These are phyloP conservation scores for Alcedo atthis DNA, from an alignment of 2,797 vertebrate species.

Conservation along the genomic window DNA sequence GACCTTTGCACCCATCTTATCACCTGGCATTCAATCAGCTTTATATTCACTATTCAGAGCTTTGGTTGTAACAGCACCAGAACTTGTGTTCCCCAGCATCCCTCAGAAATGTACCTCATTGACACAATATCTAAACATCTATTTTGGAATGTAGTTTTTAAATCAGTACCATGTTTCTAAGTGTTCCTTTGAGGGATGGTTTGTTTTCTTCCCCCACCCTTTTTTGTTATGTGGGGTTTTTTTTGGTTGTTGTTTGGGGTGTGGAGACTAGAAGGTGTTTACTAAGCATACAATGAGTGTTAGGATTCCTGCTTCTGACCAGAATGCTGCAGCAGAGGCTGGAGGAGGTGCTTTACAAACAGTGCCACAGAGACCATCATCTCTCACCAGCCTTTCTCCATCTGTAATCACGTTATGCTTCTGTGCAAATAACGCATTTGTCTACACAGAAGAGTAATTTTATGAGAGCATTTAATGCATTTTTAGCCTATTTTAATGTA, in stretches of 20 bases:
- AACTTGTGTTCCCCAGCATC: background rate
- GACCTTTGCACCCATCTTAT: rapidly evolving
- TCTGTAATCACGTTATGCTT: background rate
- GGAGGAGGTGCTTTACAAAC: background rate
- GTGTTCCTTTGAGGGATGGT: background rate
- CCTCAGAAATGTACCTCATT: background rate
- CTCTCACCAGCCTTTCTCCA: background rate
- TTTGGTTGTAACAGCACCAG: background rate
- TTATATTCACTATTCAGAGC: background rate
- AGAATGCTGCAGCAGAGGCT: background rate
- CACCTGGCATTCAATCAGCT: background rate
- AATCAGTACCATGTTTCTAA: background rate
- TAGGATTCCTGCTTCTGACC: background rate
- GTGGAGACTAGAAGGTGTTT: background rate
- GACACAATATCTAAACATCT: background rate
- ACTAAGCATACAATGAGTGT: background rate
- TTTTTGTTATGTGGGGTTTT: too few relatives aligned
- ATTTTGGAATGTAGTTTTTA: background rate
- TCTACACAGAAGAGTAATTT: slow-evolving; percentile 20
- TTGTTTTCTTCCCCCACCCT: too few relatives aligned
- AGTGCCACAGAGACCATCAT: background rate
- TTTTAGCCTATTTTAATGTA: slow-evolving; percentile 12
- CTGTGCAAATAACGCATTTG: slow-evolving; percentile 6
- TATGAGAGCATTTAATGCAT: background rate
- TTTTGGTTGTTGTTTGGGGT: background rate